A percentile compares a stretch with the other conserved stretches of the same genome.
Conservation (phyloP, 1,140 invertebrate species). For the Drosophila lowei region DNA sequence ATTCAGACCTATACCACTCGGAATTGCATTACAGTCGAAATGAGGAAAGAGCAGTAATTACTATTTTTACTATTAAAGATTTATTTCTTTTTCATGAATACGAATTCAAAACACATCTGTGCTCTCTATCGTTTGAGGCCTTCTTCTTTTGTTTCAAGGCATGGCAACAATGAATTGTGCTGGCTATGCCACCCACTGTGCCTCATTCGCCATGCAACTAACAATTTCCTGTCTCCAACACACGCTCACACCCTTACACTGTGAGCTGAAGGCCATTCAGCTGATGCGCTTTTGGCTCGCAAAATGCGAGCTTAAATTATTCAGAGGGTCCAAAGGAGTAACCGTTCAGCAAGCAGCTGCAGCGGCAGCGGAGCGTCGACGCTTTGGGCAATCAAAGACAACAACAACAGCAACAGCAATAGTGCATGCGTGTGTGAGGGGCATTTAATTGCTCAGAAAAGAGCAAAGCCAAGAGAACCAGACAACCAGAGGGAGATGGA, state of each 20-base stretch:
- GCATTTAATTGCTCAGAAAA: constrained; percentile 74
- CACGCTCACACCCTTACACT: constrained; percentile 31
- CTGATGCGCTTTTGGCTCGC: constrained; percentile 61
- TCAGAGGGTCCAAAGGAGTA: constrained; percentile 51
- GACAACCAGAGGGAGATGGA: neutral
- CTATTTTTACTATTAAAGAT: too few species aligned
- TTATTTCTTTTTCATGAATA: too few species aligned
- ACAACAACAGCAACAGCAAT: constrained; percentile 19
- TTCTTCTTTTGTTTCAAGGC: neutral
- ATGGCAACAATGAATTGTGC: constrained; percentile 9
- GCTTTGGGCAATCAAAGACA: constrained; percentile 63
- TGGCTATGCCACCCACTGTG: constrained; percentile 13
- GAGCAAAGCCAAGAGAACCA: constrained; percentile 11
- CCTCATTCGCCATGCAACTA: constrained; percentile 39
- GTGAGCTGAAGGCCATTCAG: constrained; percentile 30
- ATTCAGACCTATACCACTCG: too few species aligned
- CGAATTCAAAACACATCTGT: too few species aligned
- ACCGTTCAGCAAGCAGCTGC: constrained; percentile 26
- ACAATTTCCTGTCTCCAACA: constrained; percentile 48
- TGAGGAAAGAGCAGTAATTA: too few species aligned
- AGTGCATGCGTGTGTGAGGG: constrained; percentile 30
- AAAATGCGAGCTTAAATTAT: constrained; percentile 72
- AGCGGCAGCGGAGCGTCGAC: constrained; percentile 23
- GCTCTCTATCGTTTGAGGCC: neutral
- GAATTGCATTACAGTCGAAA: too few species aligned